Percentiles rank a stretch among this genome's conserved stretches.
Evolutionary conservation across 1,140 invertebrate genomes (phyloP).

Genomic region (Oncopodura yosiiana): DNA sequence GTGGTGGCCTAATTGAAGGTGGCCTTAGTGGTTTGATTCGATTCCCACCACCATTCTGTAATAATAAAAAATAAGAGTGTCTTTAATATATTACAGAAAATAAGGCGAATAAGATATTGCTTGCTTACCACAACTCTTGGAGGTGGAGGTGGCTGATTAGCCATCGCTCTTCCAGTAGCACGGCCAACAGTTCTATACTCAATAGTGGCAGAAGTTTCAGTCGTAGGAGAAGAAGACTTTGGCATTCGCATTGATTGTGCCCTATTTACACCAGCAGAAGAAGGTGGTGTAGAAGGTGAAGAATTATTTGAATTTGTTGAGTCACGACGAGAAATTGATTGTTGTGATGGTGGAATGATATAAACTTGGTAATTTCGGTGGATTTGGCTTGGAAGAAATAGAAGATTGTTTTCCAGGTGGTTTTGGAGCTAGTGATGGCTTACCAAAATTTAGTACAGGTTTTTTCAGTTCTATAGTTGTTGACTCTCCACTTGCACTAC

Average conservation of each 20-base stretch:
- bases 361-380: slow-evolving; percentile 32
- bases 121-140: slow-evolving; percentile 23
- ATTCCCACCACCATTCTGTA: slow-evolving; percentile 23
- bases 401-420: slow-evolving; percentile 41
- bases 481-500: slow-evolving; percentile 12
- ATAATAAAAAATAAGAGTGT: background rate
- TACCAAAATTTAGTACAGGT: slow-evolving; percentile 42
- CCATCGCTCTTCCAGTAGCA: slow-evolving; percentile 16
- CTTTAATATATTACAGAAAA: background rate
- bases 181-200: slow-evolving; percentile 32
- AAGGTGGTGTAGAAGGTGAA: slow-evolving; percentile 14
- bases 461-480: slow-evolving; percentile 21
- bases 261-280: slow-evolving; percentile 21
- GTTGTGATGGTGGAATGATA: slow-evolving; percentile 30
- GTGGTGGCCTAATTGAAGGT: slow-evolving; percentile 24
- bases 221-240: slow-evolving; percentile 15
- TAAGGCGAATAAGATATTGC: too few species aligned
- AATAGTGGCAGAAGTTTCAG: slow-evolving; percentile 10
- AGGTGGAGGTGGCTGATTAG: slow-evolving; percentile 27
- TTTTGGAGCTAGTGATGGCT: slow-evolving; percentile 47
- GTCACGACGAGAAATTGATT: background rate
- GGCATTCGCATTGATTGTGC: slow-evolving; percentile 34
- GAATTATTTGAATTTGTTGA: slow-evolving; percentile 1
- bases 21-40: slow-evolving; percentile 21
- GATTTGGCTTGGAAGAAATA: slow-evolving; percentile 30